phyloP scores from a whole-genome alignment of 1,140 invertebrate genomes.

The Drosophila equinoxialis region DNA sequence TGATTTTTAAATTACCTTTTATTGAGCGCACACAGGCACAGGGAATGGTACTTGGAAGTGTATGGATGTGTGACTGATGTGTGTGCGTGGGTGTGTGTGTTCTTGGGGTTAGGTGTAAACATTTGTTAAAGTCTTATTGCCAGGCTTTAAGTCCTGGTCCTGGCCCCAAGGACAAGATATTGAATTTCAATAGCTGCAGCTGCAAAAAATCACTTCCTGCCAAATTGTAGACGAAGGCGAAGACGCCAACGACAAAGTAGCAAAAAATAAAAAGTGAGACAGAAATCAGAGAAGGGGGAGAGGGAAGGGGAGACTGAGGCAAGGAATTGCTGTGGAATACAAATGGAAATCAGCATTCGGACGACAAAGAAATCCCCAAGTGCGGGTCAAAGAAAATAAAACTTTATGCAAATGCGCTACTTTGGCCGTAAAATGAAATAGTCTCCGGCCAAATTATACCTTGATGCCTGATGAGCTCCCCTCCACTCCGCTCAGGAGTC shows the following conservation, averaged over 20 bases:
- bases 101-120: constrained; percentile 49
- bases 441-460: constrained; percentile 77
- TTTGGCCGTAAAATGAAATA: constrained; percentile 80
- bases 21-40: constrained; percentile 16
- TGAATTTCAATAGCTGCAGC: constrained; percentile 74
- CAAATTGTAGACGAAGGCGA: constrained; percentile 54
- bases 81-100: constrained; percentile 21
- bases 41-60: constrained; percentile 11
- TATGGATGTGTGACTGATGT: constrained; percentile 33
- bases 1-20: constrained; percentile 79
- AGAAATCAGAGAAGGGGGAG: constrained; percentile 1
- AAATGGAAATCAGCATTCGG: constrained; percentile 46
- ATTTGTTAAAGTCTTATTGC: constrained; percentile 53
- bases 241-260: constrained; percentile 45
- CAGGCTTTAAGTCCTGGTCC: constrained; percentile 55
- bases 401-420: constrained; percentile 79
- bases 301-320: constrained; percentile 1
- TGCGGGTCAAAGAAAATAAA: constrained; percentile 80
- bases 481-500: constrained; percentile 19
- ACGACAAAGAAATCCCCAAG: constrained; percentile 63
- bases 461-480: constrained; percentile 73
- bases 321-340: constrained; percentile 22
- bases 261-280: constrained; percentile 50
- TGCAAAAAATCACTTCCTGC: constrained; percentile 70
- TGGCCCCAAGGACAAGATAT: constrained; percentile 46